phyloP scores from a whole-genome alignment of 2,888 invertebrate species.

The Catocala fraxini region DNA sequence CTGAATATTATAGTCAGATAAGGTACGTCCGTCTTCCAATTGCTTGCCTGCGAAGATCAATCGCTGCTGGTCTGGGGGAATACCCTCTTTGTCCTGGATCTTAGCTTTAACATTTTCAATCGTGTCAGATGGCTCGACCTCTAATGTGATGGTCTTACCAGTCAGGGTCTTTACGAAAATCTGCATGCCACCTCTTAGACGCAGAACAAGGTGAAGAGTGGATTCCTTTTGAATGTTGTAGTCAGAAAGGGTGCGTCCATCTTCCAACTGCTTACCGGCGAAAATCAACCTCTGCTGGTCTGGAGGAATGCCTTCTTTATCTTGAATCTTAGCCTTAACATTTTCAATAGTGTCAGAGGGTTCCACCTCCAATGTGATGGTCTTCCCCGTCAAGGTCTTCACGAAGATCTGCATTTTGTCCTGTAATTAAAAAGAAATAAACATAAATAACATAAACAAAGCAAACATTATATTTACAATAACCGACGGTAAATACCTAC shows the following conservation, averaged over 20 bases:
- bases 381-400: slow-evolving; percentile 3
- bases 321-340: no score
- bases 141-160: no score
- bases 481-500: neutral
- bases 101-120: slow-evolving; percentile 46
- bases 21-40: slow-evolving; percentile 35
- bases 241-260: no score
- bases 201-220: no score
- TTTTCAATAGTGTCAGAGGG: no score
- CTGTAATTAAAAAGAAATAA: slow-evolving; percentile 49
- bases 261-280: no score
- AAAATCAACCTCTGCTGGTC: no score
- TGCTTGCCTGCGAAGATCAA: slow-evolving; percentile 47
- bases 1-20: slow-evolving; percentile 40
- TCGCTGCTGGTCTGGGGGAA: slow-evolving; percentile 44
- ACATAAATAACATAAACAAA: neutral
- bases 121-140: slow-evolving; percentile 34
- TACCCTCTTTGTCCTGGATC: slow-evolving; percentile 46
- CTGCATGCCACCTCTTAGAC: no score
- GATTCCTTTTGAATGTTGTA: no score
- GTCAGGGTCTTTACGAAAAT: no score
- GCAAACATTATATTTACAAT: neutral
- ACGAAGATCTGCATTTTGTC: slow-evolving; percentile 63
- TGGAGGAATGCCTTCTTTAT: no score
- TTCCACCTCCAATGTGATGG: no score